A percentile compares a stretch with the other conserved stretches of the same genome.
Evolutionary conservation across 2,113 vertebrate genomes (phyloP).

Genomic region (Beaufortia kweichowensis): DNA sequence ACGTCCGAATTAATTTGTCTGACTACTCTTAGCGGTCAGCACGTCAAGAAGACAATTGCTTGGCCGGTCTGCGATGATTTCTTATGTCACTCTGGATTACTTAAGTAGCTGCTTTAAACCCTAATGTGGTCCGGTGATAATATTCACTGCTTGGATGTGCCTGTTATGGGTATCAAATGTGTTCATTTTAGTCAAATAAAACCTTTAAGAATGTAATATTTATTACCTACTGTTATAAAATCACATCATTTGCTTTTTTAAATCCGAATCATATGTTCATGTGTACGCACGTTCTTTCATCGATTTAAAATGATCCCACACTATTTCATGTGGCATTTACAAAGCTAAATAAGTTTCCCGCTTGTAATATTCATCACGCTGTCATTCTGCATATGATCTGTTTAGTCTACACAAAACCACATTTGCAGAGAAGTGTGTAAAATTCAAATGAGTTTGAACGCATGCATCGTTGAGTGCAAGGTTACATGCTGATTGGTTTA

Average conservation of each 20-base stretch:
- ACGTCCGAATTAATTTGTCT: slow-evolving; percentile 29
- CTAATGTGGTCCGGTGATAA: background rate
- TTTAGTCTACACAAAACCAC: slow-evolving; percentile 31
- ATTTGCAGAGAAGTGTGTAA: slow-evolving; percentile 42
- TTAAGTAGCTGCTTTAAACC: background rate
- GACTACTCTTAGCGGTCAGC: slow-evolving; percentile 20
- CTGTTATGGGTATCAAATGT: too few relatives aligned
- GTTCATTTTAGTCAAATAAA: too few relatives aligned
- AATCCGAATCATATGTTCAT: too few relatives aligned
- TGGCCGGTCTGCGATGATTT: slow-evolving; percentile 5
- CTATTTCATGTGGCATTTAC: background rate
- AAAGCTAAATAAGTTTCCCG: slow-evolving; percentile 1
- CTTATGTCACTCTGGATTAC: background rate
- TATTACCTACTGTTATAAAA: too few relatives aligned
- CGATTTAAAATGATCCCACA: background rate
- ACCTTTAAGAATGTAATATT: too few relatives aligned
- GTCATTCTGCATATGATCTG: slow-evolving; percentile 27
- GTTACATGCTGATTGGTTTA: slow-evolving; percentile 52
- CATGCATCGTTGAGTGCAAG: slow-evolving; percentile 44
- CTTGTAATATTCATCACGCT: slow-evolving; percentile 26
- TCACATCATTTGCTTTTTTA: background rate
- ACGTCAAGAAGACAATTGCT: slow-evolving; percentile 20
- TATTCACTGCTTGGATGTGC: background rate
- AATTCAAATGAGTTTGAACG: slow-evolving; percentile 48
- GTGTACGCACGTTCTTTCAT: background rate